Percentiles rank a stretch among this genome's conserved stretches.
Conservation (phyloP, 2,797 vertebrate species). For the Oreochromis grahami region DNA sequence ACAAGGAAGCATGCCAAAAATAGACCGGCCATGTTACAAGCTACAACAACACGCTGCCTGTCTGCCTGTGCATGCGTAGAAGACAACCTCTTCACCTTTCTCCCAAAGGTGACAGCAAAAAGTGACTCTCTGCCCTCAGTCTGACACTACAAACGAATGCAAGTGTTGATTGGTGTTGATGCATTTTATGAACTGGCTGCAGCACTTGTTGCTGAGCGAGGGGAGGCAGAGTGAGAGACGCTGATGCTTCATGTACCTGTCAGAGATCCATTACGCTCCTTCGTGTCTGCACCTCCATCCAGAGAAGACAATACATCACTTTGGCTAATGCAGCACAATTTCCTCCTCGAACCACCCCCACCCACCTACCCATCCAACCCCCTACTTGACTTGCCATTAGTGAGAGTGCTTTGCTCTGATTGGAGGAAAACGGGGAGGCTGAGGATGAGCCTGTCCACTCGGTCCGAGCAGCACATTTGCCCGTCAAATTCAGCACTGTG, state of each 20-base stretch:
- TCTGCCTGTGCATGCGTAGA: constrained; percentile 37
- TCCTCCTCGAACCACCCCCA: constrained; percentile 21
- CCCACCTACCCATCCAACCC: not conserved
- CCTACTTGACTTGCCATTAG: constrained; percentile 46
- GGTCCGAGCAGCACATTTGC: not conserved
- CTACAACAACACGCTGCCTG: constrained; percentile 57
- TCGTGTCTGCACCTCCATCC: not conserved
- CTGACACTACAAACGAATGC: not conserved
- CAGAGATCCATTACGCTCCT: constrained; percentile 16
- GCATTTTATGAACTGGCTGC: not conserved
- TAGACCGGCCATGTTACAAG: constrained; percentile 67
- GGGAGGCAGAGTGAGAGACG: not conserved
- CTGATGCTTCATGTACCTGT: not conserved
- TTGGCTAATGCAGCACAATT: constrained; percentile 48
- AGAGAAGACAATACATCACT: constrained; percentile 16
- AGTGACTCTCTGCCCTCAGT: not conserved
- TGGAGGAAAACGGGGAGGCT: constrained; percentile 1
- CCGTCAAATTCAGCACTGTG: not conserved
- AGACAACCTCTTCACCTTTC: constrained; percentile 17
- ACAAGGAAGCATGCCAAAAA: constrained; percentile 74
- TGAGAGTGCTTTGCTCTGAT: constrained; percentile 38
- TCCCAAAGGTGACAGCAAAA: not conserved
- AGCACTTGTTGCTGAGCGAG: constrained; percentile 33
- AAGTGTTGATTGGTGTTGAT: not conserved
- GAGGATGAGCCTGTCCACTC: not conserved